Evolutionary conservation across 2,113 vertebrate species (phyloP), one percentile per base, ranked within the genome.

Genomic region (Pleuronectes platessa): DNA sequence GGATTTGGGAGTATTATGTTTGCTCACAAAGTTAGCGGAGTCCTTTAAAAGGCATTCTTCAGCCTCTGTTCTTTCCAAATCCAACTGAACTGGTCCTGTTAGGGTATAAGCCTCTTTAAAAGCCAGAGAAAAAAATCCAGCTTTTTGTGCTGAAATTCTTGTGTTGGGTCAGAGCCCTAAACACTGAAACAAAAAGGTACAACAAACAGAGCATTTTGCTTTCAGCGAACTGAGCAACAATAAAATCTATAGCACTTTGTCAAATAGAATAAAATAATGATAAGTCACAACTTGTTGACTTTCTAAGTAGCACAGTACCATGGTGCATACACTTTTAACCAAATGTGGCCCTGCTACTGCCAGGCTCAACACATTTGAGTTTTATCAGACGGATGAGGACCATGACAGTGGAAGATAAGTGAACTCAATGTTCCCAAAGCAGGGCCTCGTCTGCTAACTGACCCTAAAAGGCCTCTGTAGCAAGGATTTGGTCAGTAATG

Each of bases 61-160:
- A 76, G 53, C 60, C 60, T 63, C 15, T 53, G 10, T 54, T 69
- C 70, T 56, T 68, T 72, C 73, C 59, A 77, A 79, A 84, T 79
- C 24, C 65, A 75, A 83, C 68, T 66, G 13, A 78, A 59, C 82
- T 82, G 78, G 73, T 64, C 71, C 17, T 15, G 49, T 23, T 17
- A 5, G 42, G 20, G 8, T 13, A 7, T 88, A 84, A 88, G 83
- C 84, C 61, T 86, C 79, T 90, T 88, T 83, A 79, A 85, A 87
- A 87, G 84, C 70, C 62, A 85, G 14, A 74, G 9, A 76, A 90
- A 88, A 76, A 90, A 88, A 90, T 84, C 88, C 66, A 27, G 66
- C 61, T 42, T 37, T 73, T 78, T 58, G 60, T 71, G 17, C 18
- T 45, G 21, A 78, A 72, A 81, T 15, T 65, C 68, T 74, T 70